Conservation (phyloP, 1,140 invertebrate genomes). For the Drosophila kanapiae region DNA sequence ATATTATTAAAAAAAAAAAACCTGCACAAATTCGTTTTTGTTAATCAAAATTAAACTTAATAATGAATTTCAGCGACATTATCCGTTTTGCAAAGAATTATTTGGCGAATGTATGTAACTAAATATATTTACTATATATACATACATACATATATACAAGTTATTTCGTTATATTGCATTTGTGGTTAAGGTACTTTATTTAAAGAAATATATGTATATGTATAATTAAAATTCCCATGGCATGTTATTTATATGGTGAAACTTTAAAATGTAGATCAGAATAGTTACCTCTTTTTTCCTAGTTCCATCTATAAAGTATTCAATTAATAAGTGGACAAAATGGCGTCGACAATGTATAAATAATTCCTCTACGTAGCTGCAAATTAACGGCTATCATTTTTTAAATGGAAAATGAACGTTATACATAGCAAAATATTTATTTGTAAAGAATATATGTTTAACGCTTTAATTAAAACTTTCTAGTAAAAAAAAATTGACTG, state of each 20-base stretch:
- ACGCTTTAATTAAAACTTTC: neutral
- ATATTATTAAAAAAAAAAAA: too few species aligned
- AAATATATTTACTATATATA: neutral
- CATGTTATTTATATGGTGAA: neutral
- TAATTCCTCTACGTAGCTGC: conserved; percentile 25
- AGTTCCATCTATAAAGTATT: conserved; percentile 70
- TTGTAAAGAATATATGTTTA: neutral
- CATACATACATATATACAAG: neutral
- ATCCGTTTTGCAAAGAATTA: too few species aligned
- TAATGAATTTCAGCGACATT: too few species aligned
- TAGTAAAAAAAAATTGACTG: conserved; percentile 24
- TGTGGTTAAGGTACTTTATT: neutral
- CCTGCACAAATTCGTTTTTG: too few species aligned
- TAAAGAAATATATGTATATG: neutral
- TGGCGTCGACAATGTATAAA: conserved; percentile 52
- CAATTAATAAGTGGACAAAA: conserved; percentile 63
- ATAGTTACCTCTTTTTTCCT: conserved; percentile 69
- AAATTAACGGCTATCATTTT: conserved; percentile 12
- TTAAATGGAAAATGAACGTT: neutral
- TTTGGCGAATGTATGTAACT: neutral
- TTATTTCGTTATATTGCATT: neutral
- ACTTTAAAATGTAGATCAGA: neutral
- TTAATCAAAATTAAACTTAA: too few species aligned
- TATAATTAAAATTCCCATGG: neutral
- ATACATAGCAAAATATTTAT: conserved; percentile 1